Base-by-base conservation (phyloP, 2,113 vertebrate genomes). In the Pagrus major region DNA sequence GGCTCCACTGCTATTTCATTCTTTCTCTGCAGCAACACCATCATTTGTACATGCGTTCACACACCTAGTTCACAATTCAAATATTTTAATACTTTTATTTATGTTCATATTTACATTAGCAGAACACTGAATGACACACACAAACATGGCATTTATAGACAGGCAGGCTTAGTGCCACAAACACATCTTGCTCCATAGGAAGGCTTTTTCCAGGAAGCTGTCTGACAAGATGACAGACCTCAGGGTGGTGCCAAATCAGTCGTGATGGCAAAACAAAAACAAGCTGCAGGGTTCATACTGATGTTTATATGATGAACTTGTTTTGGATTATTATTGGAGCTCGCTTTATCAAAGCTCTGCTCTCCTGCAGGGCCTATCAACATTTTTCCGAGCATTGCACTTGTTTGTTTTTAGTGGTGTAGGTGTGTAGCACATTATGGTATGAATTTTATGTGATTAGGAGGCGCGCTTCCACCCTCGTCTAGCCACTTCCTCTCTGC, bases 161-260 rank as follows among this genome's bases (percentile, higher is more conserved):
- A 55, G 47, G 31, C 75, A 66, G 25, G 21, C 39, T 25, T 72
- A 35, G 41, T 79, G 70, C 77, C 72, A 77, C 80, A 88, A 77
- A 88, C 27, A 70, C 58, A 68, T 76, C 41, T 56, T 65, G 81
- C 76, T 76, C 61, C 76, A 82, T 63, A 68, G 78, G 76, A 72
- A 79, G 71, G 21, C 31, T 67, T 81, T 76, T 84, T 87, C 82
- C 81, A 76, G 68, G 70, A 88, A 91, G 66, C 35, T 35, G 52
- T 80, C 76, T 86, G 84, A 87, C 87, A 89, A 71, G 70, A 82
- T 81, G 86, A 76, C 76, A 84, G 75, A 75, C 63, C 76, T 82
- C 85, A 67, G 55, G 55, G 55, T 78, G 85, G 44, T 29, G 66
- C 63, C n/a, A 8, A 71, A 37, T 46, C 81, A 77, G 63, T 27